A percentile compares a stretch with the other conserved stretches of the same genome.
Evolutionary conservation across 2,888 invertebrate genomes (phyloP).

Genomic region (Pristionchus arcanus): DNA sequence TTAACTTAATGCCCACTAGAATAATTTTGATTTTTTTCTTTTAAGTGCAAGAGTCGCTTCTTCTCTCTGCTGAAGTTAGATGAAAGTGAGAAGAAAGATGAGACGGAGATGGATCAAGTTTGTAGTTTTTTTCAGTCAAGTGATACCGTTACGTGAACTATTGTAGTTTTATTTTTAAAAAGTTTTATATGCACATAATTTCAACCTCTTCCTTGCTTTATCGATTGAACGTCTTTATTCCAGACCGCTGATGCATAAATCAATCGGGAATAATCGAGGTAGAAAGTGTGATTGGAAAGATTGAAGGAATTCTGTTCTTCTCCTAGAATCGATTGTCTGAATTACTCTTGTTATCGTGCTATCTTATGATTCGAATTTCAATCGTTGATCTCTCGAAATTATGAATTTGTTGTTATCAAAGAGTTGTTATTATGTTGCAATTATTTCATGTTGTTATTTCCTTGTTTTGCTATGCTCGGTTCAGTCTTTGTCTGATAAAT

Average conservation of each 20-base stretch:
- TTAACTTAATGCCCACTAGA: too few relatives aligned
- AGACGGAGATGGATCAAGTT: conserved; percentile 7
- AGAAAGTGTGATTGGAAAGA: background rate
- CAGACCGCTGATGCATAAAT: background rate
- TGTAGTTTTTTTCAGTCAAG: background rate
- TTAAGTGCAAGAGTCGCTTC: background rate
- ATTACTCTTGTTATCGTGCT: background rate
- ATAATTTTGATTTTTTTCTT: too few relatives aligned
- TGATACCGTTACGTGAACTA: too few relatives aligned
- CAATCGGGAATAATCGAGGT: background rate
- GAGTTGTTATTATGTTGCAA: background rate
- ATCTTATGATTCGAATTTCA: background rate
- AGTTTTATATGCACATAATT: too few relatives aligned
- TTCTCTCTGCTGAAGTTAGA: background rate
- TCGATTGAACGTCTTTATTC: too few relatives aligned
- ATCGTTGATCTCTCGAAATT: background rate
- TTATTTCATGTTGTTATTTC: background rate
- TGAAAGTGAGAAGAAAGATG: background rate
- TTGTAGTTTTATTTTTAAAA: too few relatives aligned
- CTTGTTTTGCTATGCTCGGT: background rate
- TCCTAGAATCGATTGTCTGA: background rate
- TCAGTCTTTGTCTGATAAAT: background rate
- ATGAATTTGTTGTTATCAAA: too few relatives aligned
- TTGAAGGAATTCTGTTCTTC: background rate
- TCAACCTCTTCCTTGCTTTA: too few relatives aligned